Percentiles rank a stretch among this genome's conserved stretches.
These are phyloP conservation scores for Stichopus horrens DNA, from an alignment of 53 echinoderm and acorn worm genomes.

Conservation along the genomic window DNA sequence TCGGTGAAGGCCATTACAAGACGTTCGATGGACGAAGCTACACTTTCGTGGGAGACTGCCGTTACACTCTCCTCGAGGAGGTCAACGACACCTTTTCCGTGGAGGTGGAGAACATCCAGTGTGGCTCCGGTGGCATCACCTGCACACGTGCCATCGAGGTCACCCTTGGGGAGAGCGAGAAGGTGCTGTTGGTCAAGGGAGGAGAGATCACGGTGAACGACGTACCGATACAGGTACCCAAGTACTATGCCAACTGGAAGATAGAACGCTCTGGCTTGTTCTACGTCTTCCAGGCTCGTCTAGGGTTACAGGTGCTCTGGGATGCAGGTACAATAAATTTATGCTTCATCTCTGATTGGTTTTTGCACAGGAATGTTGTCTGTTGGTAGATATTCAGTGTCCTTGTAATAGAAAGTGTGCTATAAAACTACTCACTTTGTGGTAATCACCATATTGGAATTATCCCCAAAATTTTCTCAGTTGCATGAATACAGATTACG, in stretches of 20 bases:
- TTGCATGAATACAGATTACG: no score
- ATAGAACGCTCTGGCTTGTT: constrained; percentile 79
- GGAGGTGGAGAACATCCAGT: constrained; percentile 76
- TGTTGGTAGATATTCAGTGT: no score
- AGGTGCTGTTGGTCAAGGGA: constrained; percentile 71
- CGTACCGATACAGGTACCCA: constrained; percentile 68
- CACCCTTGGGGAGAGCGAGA: constrained; percentile 63
- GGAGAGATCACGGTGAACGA: constrained; percentile 79
- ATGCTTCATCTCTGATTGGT: no score
- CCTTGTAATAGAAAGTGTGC: no score
- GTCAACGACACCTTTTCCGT: constrained; percentile 65
- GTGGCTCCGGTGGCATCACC: constrained; percentile 79
- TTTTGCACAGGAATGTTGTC: no score
- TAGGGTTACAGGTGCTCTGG: constrained; percentile 80
- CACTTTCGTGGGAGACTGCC: constrained; percentile 80
- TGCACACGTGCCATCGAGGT: constrained; percentile 82
- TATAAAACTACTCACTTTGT: no score
- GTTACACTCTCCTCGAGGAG: constrained; percentile 72
- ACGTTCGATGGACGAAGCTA: constrained; percentile 83
- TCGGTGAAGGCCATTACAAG: constrained; percentile 84
- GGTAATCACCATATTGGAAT: no score
- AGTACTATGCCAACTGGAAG: constrained; percentile 71
- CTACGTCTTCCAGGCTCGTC: constrained; percentile 65
- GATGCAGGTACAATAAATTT: constrained; percentile 70
- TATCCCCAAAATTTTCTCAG: no score